A percentile compares a stretch with the other conserved stretches of the same genome.
Evolutionary conservation across 2,113 vertebrate genomes (phyloP).

Genomic region (Spea bombifrons): DNA sequence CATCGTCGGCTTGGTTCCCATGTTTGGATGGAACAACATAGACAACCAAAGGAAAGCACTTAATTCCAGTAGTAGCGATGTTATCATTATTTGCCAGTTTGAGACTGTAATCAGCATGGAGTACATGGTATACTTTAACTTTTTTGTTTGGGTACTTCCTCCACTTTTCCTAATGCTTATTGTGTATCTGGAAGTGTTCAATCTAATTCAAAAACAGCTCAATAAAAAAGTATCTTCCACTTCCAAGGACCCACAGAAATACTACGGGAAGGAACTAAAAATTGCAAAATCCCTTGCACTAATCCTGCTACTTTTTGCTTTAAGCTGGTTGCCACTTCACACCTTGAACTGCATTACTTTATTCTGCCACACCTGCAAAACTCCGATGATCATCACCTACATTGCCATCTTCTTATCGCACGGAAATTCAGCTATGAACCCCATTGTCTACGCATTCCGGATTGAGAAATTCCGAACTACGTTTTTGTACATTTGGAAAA

Average conservation of each 20-base stretch:
- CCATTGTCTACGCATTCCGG: slow-evolving; percentile 90
- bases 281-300: slow-evolving; percentile 91
- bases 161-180: slow-evolving; percentile 87
- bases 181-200: slow-evolving; percentile 93
- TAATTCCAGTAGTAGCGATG: slow-evolving; percentile 57
- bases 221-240: slow-evolving; percentile 82
- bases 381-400: slow-evolving; percentile 68
- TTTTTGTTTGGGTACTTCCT: slow-evolving; percentile 90
- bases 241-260: slow-evolving; percentile 81
- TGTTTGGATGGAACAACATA: slow-evolving; percentile 94
- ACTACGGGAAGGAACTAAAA: slow-evolving; percentile 92
- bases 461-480: slow-evolving; percentile 90
- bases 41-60: slow-evolving; percentile 54
- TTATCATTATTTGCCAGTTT: slow-evolving; percentile 78
- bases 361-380: slow-evolving; percentile 72
- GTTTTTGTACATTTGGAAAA: slow-evolving; percentile 89
- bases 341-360: slow-evolving; percentile 89
- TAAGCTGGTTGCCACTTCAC: slow-evolving; percentile 94
- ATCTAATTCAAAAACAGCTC: slow-evolving; percentile 93
- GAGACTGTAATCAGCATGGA: slow-evolving; percentile 96
- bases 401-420: slow-evolving; percentile 90
- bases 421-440: slow-evolving; percentile 93
- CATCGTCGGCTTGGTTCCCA: slow-evolving; percentile 83
- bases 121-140: slow-evolving; percentile 99
- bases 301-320: slow-evolving; percentile 86